phyloP scores from a whole-genome alignment of 2,888 invertebrate genomes.

The Schrankia costaestrigalis region DNA sequence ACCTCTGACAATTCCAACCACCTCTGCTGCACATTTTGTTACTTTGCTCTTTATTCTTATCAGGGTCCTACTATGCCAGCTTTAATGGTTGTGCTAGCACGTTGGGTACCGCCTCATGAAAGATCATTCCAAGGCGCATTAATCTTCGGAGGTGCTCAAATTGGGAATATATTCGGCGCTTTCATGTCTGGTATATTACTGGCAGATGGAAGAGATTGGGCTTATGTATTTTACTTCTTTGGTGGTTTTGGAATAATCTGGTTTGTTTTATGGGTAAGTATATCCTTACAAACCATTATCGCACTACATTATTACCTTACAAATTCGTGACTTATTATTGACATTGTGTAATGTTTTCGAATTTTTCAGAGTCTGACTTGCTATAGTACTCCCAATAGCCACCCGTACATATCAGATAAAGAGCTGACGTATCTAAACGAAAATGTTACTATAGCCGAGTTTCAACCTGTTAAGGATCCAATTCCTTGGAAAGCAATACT shows the following conservation, averaged over 20 bases:
- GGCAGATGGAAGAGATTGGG: slow-evolving; percentile 74
- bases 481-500: slow-evolving; percentile 87
- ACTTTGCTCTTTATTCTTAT: too few species aligned
- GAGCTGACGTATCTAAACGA: slow-evolving; percentile 77
- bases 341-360: slow-evolving; percentile 1
- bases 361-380: slow-evolving; percentile 66
- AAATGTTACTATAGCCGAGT: slow-evolving; percentile 77
- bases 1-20: too few species aligned
- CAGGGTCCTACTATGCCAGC: slow-evolving; percentile 89
- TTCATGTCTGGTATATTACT: slow-evolving; percentile 76
- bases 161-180: slow-evolving; percentile 79
- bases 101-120: slow-evolving; percentile 82
- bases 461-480: slow-evolving; percentile 71
- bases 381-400: slow-evolving; percentile 74
- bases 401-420: slow-evolving; percentile 78
- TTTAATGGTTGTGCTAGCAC: slow-evolving; percentile 81
- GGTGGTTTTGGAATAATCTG: slow-evolving; percentile 78
- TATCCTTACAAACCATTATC: too few species aligned
- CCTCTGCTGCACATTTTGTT: too few species aligned
- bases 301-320: too few species aligned
- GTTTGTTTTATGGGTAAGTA: slow-evolving; percentile 73
- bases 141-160: slow-evolving; percentile 81
- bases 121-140: slow-evolving; percentile 80
- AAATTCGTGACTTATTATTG: too few species aligned
- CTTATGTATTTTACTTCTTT: slow-evolving; percentile 81